Percentiles rank a stretch among this genome's conserved stretches.
phyloP scores from a whole-genome alignment of 2,888 invertebrate genomes.

The Sminthurinus aureus region DNA sequence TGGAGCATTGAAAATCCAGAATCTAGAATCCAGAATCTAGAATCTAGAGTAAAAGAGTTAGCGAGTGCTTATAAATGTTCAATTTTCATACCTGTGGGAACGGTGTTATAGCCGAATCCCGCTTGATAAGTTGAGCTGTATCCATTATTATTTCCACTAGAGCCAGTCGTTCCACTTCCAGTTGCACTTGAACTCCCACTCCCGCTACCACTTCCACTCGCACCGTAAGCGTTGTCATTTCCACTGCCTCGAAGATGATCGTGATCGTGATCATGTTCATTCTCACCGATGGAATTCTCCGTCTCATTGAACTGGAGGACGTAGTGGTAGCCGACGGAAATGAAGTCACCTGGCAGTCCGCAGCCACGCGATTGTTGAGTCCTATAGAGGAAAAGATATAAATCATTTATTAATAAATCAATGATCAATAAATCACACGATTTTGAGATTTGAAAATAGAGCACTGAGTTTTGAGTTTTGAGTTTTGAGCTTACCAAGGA shows the following conservation, averaged over 20 bases:
- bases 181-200: not conserved
- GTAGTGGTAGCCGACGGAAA: constrained; percentile 64
- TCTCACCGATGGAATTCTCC: constrained; percentile 53
- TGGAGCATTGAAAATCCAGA: too few relatives aligned
- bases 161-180: not conserved
- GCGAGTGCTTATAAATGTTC: not conserved
- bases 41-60: too few relatives aligned
- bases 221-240: not conserved
- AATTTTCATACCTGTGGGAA: constrained; percentile 22
- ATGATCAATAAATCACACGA: too few relatives aligned
- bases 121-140: not conserved
- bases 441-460: too few relatives aligned
- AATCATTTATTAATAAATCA: too few relatives aligned
- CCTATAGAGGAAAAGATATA: too few relatives aligned
- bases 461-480: too few relatives aligned
- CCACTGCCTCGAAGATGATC: too few relatives aligned
- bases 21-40: too few relatives aligned
- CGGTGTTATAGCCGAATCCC: constrained; percentile 4
- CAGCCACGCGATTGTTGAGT: constrained; percentile 70
- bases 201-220: not conserved
- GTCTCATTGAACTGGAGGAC: constrained; percentile 59
- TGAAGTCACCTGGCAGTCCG: constrained; percentile 69
- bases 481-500: constrained; percentile 71
- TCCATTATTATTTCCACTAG: not conserved
- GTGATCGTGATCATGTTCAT: constrained; percentile 8